Evolutionary conservation across 2,888 invertebrate species (phyloP).

Genomic region (Andrena chrysosceles): DNA sequence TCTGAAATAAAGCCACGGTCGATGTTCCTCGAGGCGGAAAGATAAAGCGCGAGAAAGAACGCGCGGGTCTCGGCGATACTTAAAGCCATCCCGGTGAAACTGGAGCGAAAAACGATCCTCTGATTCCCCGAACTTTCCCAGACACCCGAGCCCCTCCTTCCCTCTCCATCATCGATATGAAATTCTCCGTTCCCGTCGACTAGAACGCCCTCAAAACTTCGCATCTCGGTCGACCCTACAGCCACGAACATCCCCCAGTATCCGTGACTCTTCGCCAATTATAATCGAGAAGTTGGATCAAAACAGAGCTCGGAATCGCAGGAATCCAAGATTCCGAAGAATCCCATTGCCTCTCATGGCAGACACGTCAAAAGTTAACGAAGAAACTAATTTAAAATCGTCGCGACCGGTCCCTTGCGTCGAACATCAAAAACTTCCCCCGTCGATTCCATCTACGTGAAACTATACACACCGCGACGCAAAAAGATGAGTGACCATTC

Average conservation of each 20-base stretch:
- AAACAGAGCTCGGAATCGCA: slow-evolving; percentile 8
- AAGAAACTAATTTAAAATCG: not conserved
- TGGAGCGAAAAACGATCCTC: slow-evolving; percentile 55
- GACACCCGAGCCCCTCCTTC: slow-evolving; percentile 2
- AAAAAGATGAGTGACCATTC: not conserved
- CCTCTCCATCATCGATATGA: slow-evolving; percentile 1
- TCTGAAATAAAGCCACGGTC: slow-evolving; percentile 70
- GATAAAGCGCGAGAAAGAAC: slow-evolving; percentile 57
- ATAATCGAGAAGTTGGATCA: not conserved
- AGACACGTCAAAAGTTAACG: not conserved
- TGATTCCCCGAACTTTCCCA: slow-evolving; percentile 40
- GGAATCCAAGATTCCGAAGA: slow-evolving; percentile 14
- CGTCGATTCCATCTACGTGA: not conserved
- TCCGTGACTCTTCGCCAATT: slow-evolving; percentile 33
- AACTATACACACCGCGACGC: not conserved
- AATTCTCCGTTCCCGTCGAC: slow-evolving; percentile 8
- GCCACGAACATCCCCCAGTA: slow-evolving; percentile 1
- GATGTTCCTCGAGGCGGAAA: slow-evolving; percentile 55
- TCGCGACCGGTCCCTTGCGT: not conserved
- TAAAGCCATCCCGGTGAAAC: slow-evolving; percentile 45
- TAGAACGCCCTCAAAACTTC: not conserved
- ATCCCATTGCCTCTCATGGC: slow-evolving; percentile 17
- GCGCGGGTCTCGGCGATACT: slow-evolving; percentile 46
- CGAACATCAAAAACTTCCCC: slow-evolving; percentile 28
- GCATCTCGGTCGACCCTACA: not conserved